Base-by-base conservation (phyloP, 2,113 vertebrate species). In the Syrmaticus mikado region DNA sequence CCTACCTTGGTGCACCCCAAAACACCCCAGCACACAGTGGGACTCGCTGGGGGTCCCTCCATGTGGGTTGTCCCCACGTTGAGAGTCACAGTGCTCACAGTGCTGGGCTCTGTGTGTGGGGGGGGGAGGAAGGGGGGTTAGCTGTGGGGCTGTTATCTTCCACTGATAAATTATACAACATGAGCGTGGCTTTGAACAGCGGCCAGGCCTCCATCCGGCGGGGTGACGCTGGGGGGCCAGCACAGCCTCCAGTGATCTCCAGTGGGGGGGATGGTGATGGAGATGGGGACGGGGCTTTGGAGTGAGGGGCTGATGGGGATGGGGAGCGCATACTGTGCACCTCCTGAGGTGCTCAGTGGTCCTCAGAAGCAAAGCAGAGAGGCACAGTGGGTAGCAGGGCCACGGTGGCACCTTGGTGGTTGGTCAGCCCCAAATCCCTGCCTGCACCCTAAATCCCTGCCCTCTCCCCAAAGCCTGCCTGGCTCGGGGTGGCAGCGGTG, bases 111-210 rank as follows among this genome's bases (percentile, higher is more conserved):
- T 53, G 52, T 53, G 52, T 25, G 50, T 5, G 68, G 6, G 48
- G 0, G 1, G 53, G 77, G 5, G 30, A 67, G 78, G 40, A n/a
- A 57, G 28, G 13, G 21, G 61, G 16, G 0, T 73, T 41, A 76
- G 64, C 77, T 0, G 6, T 72, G 72, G 8, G 80, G 83, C 87
- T 70, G 28, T 92, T 95, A 89, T 92, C 94, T 81, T 50, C 66
- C 34, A 58, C 87, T 0, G 46, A 93, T 95, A 93, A 96, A 95
- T 91, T 85, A 91, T 75, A 85, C 76, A 89, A 70, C 82, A 86
- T 48, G 67, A 92, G 81, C 1, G 7, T 4, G 52, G 73, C 94
- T 96, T 91, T 94, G 94, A 95, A 91, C 66, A 5, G 48, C 15
- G 4, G 90, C 84, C 94, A 85, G 90, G 60, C 60, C 80, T 87